Percentiles rank a stretch among this genome's conserved stretches.
Conservation (phyloP, 1,140 invertebrate genomes). For the Cardiocondyla obscurior region DNA sequence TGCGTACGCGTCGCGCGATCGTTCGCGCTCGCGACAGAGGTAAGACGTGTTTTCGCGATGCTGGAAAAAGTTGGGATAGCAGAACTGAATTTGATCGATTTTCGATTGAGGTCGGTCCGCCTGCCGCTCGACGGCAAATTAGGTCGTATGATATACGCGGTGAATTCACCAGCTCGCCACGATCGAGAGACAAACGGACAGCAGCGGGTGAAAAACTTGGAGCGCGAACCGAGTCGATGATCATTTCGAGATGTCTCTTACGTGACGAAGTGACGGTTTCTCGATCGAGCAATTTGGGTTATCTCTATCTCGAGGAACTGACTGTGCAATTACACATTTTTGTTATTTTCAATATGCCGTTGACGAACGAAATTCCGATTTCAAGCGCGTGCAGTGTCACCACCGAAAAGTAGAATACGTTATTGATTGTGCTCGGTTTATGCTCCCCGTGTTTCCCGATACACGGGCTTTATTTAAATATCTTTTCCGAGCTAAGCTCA, state of each 20-base stretch:
- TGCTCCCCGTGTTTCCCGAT: neutral
- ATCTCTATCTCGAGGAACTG: neutral
- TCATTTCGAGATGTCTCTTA: neutral
- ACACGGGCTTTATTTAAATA: slow-evolving; percentile 34
- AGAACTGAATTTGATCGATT: slow-evolving; percentile 51
- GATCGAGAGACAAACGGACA: slow-evolving; percentile 11
- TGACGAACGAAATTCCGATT: neutral
- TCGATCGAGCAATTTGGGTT: neutral
- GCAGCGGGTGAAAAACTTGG: neutral
- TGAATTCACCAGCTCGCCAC: slow-evolving; percentile 13
- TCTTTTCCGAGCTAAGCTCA: slow-evolving; percentile 37
- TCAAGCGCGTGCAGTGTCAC: neutral
- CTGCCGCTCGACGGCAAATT: slow-evolving; percentile 44
- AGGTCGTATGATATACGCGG: slow-evolving; percentile 50
- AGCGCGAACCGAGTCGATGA: slow-evolving; percentile 21
- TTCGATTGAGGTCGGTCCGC: slow-evolving; percentile 52
- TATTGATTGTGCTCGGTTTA: slow-evolving; percentile 12
- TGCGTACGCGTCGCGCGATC: neutral
- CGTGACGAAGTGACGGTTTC: neutral
- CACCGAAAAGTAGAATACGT: neutral
- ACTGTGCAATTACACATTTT: neutral
- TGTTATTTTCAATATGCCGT: neutral
- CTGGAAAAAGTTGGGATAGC: slow-evolving; percentile 41
- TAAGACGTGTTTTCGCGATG: slow-evolving; percentile 27
- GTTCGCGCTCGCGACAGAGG: neutral